phyloP scores from a whole-genome alignment of 1,140 invertebrate species.

The Rhyacophila brunnea region DNA sequence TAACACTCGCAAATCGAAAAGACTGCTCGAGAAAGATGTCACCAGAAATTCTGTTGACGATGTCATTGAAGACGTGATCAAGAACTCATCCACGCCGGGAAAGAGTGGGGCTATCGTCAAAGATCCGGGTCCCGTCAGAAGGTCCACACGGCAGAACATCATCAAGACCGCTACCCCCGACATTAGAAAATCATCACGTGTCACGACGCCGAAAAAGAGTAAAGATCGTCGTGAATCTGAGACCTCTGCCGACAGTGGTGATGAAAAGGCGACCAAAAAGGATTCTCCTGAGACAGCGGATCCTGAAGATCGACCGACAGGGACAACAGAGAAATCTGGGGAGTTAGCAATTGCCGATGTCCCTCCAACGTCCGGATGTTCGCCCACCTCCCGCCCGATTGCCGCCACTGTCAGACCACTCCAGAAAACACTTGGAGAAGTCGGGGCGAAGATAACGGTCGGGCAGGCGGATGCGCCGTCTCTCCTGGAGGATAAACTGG shows the following conservation, averaged over 20 bases:
- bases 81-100: conserved; percentile 53
- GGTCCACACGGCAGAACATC: conserved; percentile 42
- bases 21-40: conserved; percentile 76
- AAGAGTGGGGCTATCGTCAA: conserved; percentile 33
- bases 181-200: conserved; percentile 62
- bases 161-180: conserved; percentile 44
- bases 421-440: conserved; percentile 52
- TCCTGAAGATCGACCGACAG: conserved; percentile 2
- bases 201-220: conserved; percentile 51
- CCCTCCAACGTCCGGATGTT: not conserved
- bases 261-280: conserved; percentile 51
- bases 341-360: not conserved
- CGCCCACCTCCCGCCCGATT: conserved; percentile 31
- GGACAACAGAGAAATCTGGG: not conserved
- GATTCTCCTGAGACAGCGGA: conserved; percentile 35
- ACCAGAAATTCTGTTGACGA: conserved; percentile 75
- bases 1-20: conserved; percentile 75
- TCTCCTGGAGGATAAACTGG: not conserved
- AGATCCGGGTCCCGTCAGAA: conserved; percentile 43
- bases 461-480: conserved; percentile 6
- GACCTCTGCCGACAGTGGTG: conserved; percentile 59
- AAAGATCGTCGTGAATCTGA: conserved; percentile 62
- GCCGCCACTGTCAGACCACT: conserved; percentile 47
- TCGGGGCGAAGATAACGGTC: conserved; percentile 44
- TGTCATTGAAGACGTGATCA: conserved; percentile 81